These are phyloP conservation scores for Mugil cephalus DNA, from an alignment of 2,113 vertebrate species.

Conservation along the genomic window DNA sequence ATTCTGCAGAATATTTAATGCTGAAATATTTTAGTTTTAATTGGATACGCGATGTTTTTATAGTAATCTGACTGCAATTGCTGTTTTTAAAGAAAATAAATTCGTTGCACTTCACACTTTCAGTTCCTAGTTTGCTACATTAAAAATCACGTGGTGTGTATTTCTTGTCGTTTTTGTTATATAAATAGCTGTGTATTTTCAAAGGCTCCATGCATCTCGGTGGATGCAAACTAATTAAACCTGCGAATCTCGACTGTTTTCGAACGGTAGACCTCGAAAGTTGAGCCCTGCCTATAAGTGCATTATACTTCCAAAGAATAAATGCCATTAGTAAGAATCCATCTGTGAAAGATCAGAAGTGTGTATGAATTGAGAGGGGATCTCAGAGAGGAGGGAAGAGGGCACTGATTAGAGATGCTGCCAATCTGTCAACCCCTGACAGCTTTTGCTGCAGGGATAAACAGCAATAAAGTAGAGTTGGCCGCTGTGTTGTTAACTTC, in stretches of 20 bases:
- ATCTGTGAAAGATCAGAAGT: slow-evolving; percentile 61
- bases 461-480: slow-evolving; percentile 79
- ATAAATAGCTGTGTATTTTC: background rate
- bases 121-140: too few species aligned
- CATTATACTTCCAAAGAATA: slow-evolving; percentile 14
- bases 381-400: slow-evolving; percentile 58
- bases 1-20: background rate
- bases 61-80: background rate
- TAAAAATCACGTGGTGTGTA: too few species aligned
- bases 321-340: slow-evolving; percentile 40
- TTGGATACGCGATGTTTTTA: background rate
- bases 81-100: background rate
- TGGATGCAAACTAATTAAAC: slow-evolving; percentile 4
- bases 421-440: slow-evolving; percentile 78
- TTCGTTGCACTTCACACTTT: background rate
- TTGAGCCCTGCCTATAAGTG: slow-evolving; percentile 1
- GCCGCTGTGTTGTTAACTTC: slow-evolving; percentile 71
- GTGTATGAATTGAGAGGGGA: slow-evolving; percentile 53
- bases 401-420: slow-evolving; percentile 76
- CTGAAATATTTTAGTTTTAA: slow-evolving; percentile 19
- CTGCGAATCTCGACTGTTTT: background rate
- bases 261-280: slow-evolving; percentile 1
- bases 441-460: slow-evolving; percentile 82
- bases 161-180: too few species aligned
- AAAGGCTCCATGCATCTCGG: background rate